Conservation (phyloP, 2,797 vertebrate genomes). For the Pangasius macronema region DNA sequence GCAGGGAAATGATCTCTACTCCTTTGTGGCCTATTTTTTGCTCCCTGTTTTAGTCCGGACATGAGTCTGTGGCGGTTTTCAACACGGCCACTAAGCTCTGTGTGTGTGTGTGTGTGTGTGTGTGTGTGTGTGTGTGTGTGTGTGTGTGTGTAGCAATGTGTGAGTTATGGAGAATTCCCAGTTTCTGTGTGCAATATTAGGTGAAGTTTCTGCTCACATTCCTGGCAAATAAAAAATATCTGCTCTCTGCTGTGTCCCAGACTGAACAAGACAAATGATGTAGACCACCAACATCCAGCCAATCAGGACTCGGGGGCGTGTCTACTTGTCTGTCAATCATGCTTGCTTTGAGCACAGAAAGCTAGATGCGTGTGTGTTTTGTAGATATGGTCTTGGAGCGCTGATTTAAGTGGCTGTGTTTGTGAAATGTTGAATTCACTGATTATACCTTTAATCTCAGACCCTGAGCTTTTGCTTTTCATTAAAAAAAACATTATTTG, state of each 20-base stretch:
- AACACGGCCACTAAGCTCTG: background rate
- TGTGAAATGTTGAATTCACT: background rate
- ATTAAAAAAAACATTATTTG: background rate
- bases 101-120: conserved; percentile 1
- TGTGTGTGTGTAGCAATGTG: background rate
- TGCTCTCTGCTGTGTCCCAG: background rate
- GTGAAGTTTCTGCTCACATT: background rate
- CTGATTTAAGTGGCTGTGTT: background rate
- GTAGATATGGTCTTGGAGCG: background rate
- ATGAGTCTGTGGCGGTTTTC: conserved; percentile 33
- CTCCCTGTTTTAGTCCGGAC: conserved; percentile 41
- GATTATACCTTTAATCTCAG: background rate
- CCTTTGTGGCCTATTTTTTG: conserved; percentile 37
- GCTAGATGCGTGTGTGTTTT: background rate
- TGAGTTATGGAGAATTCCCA: background rate
- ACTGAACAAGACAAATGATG: background rate
- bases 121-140: conserved; percentile 15
- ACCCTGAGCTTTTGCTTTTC: background rate
- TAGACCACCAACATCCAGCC: background rate
- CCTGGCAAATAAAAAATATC: background rate
- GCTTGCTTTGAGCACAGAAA: background rate
- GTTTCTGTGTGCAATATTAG: background rate
- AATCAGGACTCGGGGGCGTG: background rate
- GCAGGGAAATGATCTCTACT: conserved; percentile 33
- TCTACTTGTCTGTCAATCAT: background rate